Evolutionary conservation across 2,888 invertebrate genomes (phyloP), one percentile per base, ranked within the genome.

Genomic region (Myathropa florea): DNA sequence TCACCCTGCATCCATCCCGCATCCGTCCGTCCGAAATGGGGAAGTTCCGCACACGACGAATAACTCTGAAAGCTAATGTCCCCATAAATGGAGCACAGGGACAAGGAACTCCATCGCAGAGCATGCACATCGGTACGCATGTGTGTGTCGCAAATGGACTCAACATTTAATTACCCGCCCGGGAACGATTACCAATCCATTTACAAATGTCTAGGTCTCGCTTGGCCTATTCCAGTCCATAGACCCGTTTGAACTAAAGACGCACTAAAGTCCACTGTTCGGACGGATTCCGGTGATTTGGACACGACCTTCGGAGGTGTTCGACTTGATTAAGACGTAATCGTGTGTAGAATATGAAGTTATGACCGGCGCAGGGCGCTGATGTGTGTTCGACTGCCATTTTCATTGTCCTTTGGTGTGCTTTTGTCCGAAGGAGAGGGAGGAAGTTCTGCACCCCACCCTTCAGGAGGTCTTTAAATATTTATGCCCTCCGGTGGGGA

Each of bases 171-270:
- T 81, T 64, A 70, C 64, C 36, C 63, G 46, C 33, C 46, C 39
- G 81, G 46, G 75, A 68, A 18, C 63, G 57, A 64, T 75, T 75
- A 81, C 81, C 46, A 75, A 68, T 70, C 57, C 46, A 68, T 46
- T 70, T 75, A 70, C 59, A 59, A 64, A 75, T 75, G 75, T 33
- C 61, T 57, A 33, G 1, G 39, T 55, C 73, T 46, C 80, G 6
- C 18, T 23, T 55, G 80, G 61, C 28, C 36, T 57, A 63, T 73
- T 80, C 67, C 14, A 55, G 23, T 39, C 60, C 60, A 14, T 23
- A 7, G n/a, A 3, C 14, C 61, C 39, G 60, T 72, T 61, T 61
- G 60, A 30, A 61, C 36, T 30, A 26, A 61, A 26, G 63, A 14
- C 72, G 39, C 46, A n/a, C 23, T 12, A 12, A 30, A 28, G 46